These are phyloP conservation scores for Rhinogobius similis DNA, from an alignment of 2,113 vertebrate genomes.

Conservation along the genomic window DNA sequence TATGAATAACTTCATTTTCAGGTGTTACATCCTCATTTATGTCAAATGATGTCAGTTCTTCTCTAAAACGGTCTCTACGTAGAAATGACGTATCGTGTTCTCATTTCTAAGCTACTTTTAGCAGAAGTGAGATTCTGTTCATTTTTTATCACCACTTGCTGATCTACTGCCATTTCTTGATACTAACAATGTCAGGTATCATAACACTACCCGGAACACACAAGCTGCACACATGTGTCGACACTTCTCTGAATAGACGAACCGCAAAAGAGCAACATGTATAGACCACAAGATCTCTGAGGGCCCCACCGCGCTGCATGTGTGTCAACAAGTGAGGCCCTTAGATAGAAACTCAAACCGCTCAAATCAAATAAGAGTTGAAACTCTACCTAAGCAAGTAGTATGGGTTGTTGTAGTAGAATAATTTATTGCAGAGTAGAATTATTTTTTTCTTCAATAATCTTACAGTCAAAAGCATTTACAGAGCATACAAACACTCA, in stretches of 20 bases:
- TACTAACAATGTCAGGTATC: conserved; percentile 7
- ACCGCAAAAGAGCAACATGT: conserved; percentile 53
- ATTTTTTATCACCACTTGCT: background rate
- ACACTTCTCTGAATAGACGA: conserved; percentile 72
- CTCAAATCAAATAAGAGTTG: background rate
- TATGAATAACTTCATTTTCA: conserved; percentile 15
- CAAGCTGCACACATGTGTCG: conserved; percentile 42
- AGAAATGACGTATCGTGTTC: conserved; percentile 26
- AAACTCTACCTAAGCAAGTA: background rate
- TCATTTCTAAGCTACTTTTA: background rate
- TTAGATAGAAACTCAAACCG: background rate
- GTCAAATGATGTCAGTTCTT: background rate
- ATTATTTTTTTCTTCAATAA: conserved; percentile 54
- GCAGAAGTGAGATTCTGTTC: background rate
- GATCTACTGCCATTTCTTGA: background rate
- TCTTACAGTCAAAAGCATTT: conserved; percentile 79
- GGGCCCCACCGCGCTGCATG: conserved; percentile 29
- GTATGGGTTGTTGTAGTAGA: conserved; percentile 58
- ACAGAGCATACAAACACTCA: conserved; percentile 72
- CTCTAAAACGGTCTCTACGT: background rate
- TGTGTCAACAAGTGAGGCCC: background rate
- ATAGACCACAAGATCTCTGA: conserved; percentile 51
- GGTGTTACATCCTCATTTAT: background rate
- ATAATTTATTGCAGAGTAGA: conserved; percentile 81
- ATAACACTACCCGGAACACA: conserved; percentile 66